phyloP scores from a whole-genome alignment of 2,113 vertebrate species.

The Setophaga coronata region DNA sequence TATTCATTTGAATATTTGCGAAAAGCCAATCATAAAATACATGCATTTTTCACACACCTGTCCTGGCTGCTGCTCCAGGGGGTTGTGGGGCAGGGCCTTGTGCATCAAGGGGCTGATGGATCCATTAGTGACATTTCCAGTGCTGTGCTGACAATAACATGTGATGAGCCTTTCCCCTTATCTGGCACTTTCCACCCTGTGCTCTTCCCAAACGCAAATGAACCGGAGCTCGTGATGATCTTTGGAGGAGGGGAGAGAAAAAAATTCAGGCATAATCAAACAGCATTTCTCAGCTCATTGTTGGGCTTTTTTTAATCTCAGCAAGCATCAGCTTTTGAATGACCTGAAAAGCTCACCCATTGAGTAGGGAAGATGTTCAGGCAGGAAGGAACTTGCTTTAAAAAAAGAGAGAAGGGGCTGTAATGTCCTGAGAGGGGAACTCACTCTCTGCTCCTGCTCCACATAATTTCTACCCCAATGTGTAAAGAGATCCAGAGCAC shows the following conservation, averaged over 20 bases:
- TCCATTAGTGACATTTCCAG: slow-evolving; percentile 29
- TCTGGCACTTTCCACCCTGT: slow-evolving; percentile 19
- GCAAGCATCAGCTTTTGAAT: not conserved
- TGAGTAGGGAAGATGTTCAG: not conserved
- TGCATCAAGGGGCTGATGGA: not conserved
- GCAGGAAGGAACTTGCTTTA: not conserved
- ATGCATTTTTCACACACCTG: not conserved
- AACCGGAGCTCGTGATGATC: not conserved
- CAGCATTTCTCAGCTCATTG: not conserved
- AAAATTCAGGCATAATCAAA: slow-evolving; percentile 7
- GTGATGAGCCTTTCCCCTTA: slow-evolving; percentile 54
- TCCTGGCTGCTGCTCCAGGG: not conserved
- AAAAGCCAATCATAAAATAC: too few species aligned
- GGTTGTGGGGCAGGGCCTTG: not conserved
- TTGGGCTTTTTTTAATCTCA: not conserved
- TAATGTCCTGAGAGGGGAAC: not conserved
- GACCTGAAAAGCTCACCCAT: not conserved
- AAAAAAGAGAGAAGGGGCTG: not conserved
- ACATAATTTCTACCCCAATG: fast-evolving
- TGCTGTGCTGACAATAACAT: not conserved
- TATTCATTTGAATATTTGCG: too few species aligned
- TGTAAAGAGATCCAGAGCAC: not conserved
- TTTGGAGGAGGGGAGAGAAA: slow-evolving; percentile 37
- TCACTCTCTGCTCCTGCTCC: not conserved
- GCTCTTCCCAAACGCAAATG: slow-evolving; percentile 11